Conservation (phyloP, 1,140 invertebrate genomes). For the Caerostris extrusa region DNA sequence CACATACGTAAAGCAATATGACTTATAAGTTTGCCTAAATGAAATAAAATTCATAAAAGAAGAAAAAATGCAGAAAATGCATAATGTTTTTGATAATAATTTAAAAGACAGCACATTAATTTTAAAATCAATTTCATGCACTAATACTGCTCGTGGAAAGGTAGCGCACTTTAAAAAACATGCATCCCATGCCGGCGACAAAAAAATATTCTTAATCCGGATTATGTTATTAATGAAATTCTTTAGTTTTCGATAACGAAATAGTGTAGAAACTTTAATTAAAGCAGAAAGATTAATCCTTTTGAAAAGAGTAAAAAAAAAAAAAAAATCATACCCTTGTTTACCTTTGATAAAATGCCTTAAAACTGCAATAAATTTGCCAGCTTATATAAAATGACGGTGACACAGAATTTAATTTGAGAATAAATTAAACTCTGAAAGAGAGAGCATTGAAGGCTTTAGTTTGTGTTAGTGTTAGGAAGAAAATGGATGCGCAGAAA, state of each 20-base stretch:
- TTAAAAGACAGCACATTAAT: neutral
- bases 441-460: neutral
- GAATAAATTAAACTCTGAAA: neutral
- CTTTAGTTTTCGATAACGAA: constrained; percentile 26
- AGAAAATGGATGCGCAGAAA: neutral
- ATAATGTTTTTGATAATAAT: neutral
- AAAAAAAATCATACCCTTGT: neutral
- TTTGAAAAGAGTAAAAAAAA: neutral
- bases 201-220: constrained; percentile 49
- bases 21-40: too few relatives aligned
- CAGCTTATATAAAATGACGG: neutral
- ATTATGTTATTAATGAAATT: constrained; percentile 57
- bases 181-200: neutral
- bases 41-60: too few relatives aligned
- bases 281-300: constrained; percentile 40
- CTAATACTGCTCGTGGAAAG: neutral
- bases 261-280: constrained; percentile 30
- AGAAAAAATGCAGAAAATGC: too few relatives aligned
- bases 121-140: neutral
- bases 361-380: neutral
- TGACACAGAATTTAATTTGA: neutral
- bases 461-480: neutral
- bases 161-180: neutral
- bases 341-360: neutral
- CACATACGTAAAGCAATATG: too few relatives aligned